Percentiles rank a stretch among this genome's conserved stretches.
phyloP scores from a whole-genome alignment of 2,797 vertebrate genomes.

The Molossus molossus region DNA sequence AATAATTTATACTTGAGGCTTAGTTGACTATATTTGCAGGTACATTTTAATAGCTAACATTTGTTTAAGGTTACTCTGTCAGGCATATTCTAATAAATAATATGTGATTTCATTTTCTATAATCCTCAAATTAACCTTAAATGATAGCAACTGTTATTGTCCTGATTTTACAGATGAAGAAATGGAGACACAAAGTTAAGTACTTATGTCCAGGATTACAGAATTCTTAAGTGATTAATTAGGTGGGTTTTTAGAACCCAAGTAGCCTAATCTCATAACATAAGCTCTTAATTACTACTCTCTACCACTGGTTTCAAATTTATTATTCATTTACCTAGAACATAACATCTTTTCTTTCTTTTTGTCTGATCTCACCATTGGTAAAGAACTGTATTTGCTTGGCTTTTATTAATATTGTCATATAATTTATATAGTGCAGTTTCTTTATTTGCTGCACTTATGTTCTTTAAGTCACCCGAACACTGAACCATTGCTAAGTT shows the following conservation, averaged over 20 bases:
- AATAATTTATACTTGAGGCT: slow-evolving; percentile 51
- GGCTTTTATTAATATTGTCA: slow-evolving; percentile 59
- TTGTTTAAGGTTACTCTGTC: slow-evolving; percentile 51
- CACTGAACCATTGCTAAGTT: not conserved
- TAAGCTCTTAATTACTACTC: not conserved
- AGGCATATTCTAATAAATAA: slow-evolving; percentile 56
- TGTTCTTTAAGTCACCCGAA: not conserved
- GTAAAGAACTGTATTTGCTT: slow-evolving; percentile 56
- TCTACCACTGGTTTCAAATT: not conserved
- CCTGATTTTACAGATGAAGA: slow-evolving; percentile 12
- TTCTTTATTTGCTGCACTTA: slow-evolving; percentile 43
- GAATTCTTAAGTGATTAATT: slow-evolving; percentile 16
- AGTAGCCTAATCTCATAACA: not conserved
- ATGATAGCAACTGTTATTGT: not conserved
- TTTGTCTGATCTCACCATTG: not conserved
- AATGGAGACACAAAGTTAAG: slow-evolving; percentile 49
- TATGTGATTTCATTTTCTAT: slow-evolving; percentile 58
- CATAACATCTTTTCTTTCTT: slow-evolving; percentile 34
- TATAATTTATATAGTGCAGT: slow-evolving; percentile 32
- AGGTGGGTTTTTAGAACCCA: not conserved
- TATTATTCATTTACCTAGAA: slow-evolving; percentile 52
- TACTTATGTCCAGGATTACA: not conserved
- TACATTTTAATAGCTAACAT: slow-evolving; percentile 64
- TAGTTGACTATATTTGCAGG: slow-evolving; percentile 17
- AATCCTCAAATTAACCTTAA: slow-evolving; percentile 28